Evolutionary conservation across 2,797 vertebrate genomes (phyloP), one percentile per base, ranked within the genome.

Genomic region (Epinephelus malabaricus): DNA sequence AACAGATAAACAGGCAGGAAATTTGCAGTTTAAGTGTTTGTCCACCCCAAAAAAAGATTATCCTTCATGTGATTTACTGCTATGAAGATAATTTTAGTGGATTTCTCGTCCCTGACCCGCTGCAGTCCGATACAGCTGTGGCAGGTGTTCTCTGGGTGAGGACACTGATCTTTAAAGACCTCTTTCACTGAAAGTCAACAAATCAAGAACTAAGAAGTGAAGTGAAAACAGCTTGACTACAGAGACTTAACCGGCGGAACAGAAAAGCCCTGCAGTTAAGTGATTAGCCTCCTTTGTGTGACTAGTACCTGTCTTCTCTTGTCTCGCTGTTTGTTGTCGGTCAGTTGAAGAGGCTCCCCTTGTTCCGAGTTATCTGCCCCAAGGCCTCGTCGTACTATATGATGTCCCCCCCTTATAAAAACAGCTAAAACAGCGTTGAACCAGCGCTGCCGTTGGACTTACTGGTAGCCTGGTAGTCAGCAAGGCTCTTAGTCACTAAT

Each of bases 401-500:
- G 55, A 43, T 43, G 63, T 18, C 30, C 30, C 30, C 61, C 14
- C 19, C 19, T 61, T 58, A 10, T 67, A 40, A 5, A 64, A 49
- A 68, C 59, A 66, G 46, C 62, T 66, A 3, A 67, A 84, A 71
- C 59, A 45, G 17, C 15, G 49, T 79, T 82, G 46, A 80, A 83
- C n/a, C 79, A 73, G 70, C 30, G 38, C 59, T 80, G 64, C 58
- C 56, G 46, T 27, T 74, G 72, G 71, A 73, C 65, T 83, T 63
- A 73, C 69, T 27, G 79, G 64, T 79, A 70, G 62, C 74, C 74
- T 73, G 34, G 34, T 34, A 34, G 51, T 71, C 55, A 59, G 69
- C 38, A 14, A 78, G 68, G 83, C 56, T 70, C 68, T 88, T 73
- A 81, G 65, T 81, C 76, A 69, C 82, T 92, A 90, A 93, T 88